Percentiles rank a stretch among this genome's conserved stretches.
These are phyloP conservation scores for Euspilapteryx auroguttella DNA, from an alignment of 2,888 invertebrate species.

Conservation along the genomic window DNA sequence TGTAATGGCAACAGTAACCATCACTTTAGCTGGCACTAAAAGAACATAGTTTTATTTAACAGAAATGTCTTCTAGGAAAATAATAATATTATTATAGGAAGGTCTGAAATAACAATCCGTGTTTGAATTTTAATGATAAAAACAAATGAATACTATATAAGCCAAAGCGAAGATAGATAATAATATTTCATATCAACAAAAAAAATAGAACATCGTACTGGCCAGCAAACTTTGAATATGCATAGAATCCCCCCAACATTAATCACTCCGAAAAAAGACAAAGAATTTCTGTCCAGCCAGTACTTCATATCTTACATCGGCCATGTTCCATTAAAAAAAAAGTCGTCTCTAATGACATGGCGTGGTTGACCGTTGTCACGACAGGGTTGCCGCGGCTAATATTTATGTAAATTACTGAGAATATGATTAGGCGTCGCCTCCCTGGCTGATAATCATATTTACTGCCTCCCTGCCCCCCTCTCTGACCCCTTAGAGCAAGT, in stretches of 20 bases:
- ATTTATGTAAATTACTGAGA: slow-evolving; percentile 61
- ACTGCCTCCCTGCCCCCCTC: slow-evolving; percentile 32
- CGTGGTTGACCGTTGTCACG: slow-evolving; percentile 10
- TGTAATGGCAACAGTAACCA: too few relatives aligned
- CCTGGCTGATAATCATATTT: slow-evolving; percentile 59
- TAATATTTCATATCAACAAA: too few relatives aligned
- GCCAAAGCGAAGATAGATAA: too few relatives aligned
- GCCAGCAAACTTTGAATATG: slow-evolving; percentile 23
- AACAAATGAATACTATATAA: neutral
- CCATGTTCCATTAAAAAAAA: slow-evolving; percentile 25
- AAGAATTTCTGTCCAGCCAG: too few relatives aligned
- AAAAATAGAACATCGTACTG: neutral
- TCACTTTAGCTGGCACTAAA: too few relatives aligned
- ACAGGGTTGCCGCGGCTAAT: slow-evolving; percentile 52
- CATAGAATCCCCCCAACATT: slow-evolving; percentile 34
- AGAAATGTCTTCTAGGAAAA: too few relatives aligned
- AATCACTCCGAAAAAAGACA: slow-evolving; percentile 61
- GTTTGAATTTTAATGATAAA: too few relatives aligned
- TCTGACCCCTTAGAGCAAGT: too few relatives aligned
- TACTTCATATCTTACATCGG: slow-evolving; percentile 43
- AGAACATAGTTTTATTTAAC: too few relatives aligned
- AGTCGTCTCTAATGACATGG: neutral
- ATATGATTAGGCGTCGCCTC: slow-evolving; percentile 60
- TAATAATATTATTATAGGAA: too few relatives aligned
- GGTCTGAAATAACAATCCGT: too few relatives aligned